These are phyloP conservation scores for Lithobius niger DNA, from an alignment of 1,140 invertebrate species.

Conservation along the genomic window DNA sequence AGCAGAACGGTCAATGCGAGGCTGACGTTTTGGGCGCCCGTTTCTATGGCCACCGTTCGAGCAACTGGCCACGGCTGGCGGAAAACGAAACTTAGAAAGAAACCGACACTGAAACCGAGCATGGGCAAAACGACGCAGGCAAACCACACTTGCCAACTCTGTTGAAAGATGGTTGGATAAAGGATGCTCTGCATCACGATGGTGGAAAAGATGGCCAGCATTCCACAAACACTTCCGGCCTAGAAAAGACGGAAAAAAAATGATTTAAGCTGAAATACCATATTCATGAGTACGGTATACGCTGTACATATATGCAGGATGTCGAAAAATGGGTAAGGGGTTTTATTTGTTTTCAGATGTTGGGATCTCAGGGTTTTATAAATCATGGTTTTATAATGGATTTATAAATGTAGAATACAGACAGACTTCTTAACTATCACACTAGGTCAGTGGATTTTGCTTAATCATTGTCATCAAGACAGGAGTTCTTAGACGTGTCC, in stretches of 20 bases:
- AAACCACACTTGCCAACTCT: constrained; percentile 26
- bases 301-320: too few relatives aligned
- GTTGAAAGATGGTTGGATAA: constrained; percentile 25
- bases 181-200: constrained; percentile 19
- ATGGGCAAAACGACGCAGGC: constrained; percentile 27
- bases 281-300: too few relatives aligned
- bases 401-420: too few relatives aligned
- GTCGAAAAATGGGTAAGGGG: too few relatives aligned
- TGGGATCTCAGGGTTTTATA: too few relatives aligned
- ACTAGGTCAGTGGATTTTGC: too few relatives aligned
- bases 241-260: constrained; percentile 16
- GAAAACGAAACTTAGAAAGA: constrained; percentile 24
- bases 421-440: too few relatives aligned
- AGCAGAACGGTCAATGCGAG: constrained; percentile 24
- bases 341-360: too few relatives aligned
- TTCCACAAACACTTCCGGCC: constrained; percentile 20
- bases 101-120: constrained; percentile 31
- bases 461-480: too few relatives aligned
- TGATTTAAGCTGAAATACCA: too few relatives aligned
- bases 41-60: constrained; percentile 34
- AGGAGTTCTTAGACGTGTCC: too few relatives aligned
- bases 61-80: constrained; percentile 20
- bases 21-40: constrained; percentile 34
- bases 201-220: constrained; percentile 17
- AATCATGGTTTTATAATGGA: too few relatives aligned